phyloP scores from a whole-genome alignment of 2,113 vertebrate species.

The Labeo catla region DNA sequence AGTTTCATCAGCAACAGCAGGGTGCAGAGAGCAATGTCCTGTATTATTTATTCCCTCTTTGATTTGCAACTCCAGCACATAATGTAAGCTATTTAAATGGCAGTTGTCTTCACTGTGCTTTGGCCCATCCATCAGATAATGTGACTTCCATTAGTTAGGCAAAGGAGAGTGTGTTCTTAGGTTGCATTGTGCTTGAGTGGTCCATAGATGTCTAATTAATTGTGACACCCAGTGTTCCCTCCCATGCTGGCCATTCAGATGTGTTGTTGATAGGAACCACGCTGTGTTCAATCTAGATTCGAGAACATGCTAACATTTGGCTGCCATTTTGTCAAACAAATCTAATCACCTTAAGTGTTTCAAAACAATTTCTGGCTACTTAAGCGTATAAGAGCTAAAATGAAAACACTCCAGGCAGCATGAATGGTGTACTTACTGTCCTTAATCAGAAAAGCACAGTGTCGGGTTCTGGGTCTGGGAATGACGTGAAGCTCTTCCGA shows the following conservation, averaged over 20 bases:
- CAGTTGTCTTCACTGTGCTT: background rate
- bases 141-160: conserved; percentile 30
- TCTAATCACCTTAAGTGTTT: background rate
- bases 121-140: conserved; percentile 14
- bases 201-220: conserved; percentile 4
- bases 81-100: conserved; percentile 12
- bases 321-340: background rate
- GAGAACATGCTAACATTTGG: background rate
- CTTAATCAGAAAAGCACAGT: conserved; percentile 74
- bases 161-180: background rate
- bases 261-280: background rate
- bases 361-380: background rate
- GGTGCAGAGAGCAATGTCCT: conserved; percentile 14
- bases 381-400: background rate
- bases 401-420: background rate
- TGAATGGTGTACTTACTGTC: conserved; percentile 36
- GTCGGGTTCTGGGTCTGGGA: conserved; percentile 66
- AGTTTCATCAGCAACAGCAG: conserved; percentile 20
- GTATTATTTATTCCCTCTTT: background rate
- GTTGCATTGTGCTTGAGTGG: background rate
- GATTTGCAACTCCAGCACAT: background rate
- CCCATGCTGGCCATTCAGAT: background rate
- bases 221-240: background rate
- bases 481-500: conserved; percentile 60
- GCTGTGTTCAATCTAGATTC: background rate